Conservation (phyloP, 1,140 invertebrate species). For the Yoshiicerus persimilis region DNA sequence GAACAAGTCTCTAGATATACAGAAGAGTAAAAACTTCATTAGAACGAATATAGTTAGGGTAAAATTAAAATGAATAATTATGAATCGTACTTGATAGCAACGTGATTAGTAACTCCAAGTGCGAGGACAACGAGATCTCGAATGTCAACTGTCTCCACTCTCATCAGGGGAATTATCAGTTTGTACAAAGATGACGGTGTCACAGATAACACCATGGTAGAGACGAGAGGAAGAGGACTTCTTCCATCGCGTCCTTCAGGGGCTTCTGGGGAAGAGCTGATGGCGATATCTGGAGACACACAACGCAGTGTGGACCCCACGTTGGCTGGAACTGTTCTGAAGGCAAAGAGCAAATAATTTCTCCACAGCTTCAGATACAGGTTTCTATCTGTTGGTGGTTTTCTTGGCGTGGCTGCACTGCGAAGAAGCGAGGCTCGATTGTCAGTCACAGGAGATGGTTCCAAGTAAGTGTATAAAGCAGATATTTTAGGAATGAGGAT, state of each 20-base stretch:
- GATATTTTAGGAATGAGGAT: conserved; percentile 89
- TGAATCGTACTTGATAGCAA: conserved; percentile 80
- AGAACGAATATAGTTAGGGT: background rate
- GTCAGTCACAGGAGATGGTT: conserved; percentile 96
- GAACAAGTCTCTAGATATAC: conserved; percentile 80
- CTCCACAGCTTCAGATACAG: conserved; percentile 92
- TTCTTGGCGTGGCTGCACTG: conserved; percentile 70
- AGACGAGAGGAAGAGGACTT: conserved; percentile 42
- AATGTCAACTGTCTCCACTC: conserved; percentile 90
- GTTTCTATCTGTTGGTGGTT: conserved; percentile 86
- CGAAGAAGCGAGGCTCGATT: conserved; percentile 89
- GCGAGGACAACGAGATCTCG: conserved; percentile 89
- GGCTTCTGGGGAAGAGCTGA: conserved; percentile 59
- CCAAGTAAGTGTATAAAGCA: conserved; percentile 86
- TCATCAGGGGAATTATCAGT: conserved; percentile 80
- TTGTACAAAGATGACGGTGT: conserved; percentile 86
- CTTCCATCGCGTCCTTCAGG: conserved; percentile 39
- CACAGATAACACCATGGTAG: conserved; percentile 54
- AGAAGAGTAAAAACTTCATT: background rate
- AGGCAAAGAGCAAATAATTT: conserved; percentile 93
- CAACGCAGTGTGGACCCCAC: conserved; percentile 80
- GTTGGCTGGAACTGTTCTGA: conserved; percentile 80
- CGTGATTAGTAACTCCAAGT: conserved; percentile 87
- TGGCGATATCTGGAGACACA: conserved; percentile 86
- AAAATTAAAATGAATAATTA: background rate